Percentiles rank a stretch among this genome's conserved stretches.
These are phyloP conservation scores for Plodia interpunctella DNA, from an alignment of 1,140 invertebrate species.

Conservation along the genomic window DNA sequence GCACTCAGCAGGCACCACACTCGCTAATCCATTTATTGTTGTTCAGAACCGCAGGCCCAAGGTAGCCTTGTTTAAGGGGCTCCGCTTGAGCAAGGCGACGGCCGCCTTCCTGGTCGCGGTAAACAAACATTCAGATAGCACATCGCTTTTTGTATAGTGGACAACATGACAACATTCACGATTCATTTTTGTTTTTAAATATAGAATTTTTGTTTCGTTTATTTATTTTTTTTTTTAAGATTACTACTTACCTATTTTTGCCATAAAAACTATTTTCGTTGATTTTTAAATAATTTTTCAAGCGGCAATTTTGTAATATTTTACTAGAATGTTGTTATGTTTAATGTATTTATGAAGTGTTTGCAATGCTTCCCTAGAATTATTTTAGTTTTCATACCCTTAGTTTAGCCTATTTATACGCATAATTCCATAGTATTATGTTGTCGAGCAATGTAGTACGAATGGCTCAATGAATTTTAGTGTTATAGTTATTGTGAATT, in stretches of 20 bases:
- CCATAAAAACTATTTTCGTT: no score
- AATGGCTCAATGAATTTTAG: not conserved
- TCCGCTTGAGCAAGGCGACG: conserved; percentile 62
- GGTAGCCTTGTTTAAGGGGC: conserved; percentile 68
- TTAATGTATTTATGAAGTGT: conserved; percentile 11
- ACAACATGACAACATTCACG: not conserved
- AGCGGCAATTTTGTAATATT: not conserved
- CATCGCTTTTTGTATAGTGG: conserved; percentile 35
- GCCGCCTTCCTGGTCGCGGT: conserved; percentile 63
- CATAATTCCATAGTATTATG: no score
- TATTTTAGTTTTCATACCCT: no score
- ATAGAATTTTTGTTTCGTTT: no score
- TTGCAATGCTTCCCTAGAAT: conserved; percentile 3
- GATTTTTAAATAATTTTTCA: no score
- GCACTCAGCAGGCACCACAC: not conserved
- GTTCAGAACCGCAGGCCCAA: conserved; percentile 70
- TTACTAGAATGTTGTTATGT: conserved; percentile 16
- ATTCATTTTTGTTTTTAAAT: no score
- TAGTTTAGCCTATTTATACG: no score
- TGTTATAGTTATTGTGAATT: not conserved
- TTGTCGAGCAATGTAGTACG: not conserved
- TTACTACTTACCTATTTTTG: no score
- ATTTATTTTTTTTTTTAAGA: no score
- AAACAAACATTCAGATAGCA: conserved; percentile 48
- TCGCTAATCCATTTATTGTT: conserved; percentile 30